Evolutionary conservation across 2,888 invertebrate genomes (phyloP), one percentile per base, ranked within the genome.

Genomic region (Drosophila dives): DNA sequence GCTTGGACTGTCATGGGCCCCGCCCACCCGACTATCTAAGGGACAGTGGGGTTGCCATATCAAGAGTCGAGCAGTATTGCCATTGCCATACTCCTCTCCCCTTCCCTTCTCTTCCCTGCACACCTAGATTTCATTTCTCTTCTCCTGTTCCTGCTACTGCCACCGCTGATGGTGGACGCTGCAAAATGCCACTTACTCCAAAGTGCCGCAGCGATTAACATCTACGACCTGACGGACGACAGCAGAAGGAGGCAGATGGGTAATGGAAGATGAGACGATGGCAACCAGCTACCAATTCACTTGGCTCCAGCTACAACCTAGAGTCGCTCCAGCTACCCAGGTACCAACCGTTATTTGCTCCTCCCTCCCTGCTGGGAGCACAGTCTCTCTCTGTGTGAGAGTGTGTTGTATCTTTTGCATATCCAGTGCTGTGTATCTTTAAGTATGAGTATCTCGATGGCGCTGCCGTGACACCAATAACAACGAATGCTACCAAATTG

Each of bases 181-280:
- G 81, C 79, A 77, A 86, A 84, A 87, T 83, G 84, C 80, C 88
- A 89, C 86, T 88, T 87, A 86, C 85, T 81, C 85, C 87, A 90
- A 90, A 85, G 89, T 87, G 83, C 81, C 82, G 83, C 87, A 89
- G 75, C 84, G 87, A 87, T 86, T 90, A 90, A 85, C 87, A 89
- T 89, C 89, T 88, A 88, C 88, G 85, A 87, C 86, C 86, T 79
- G 81, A 74, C 77, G 80, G 86, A 74, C 67, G 67, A 48, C 55
- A 56, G 77, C 32, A 59, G 26, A 20, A 17, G 12, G 17, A 55
- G 29, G 40, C 65, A 12, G 32, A 4, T n/a, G 50, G 48, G 70
- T 15, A 62, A 50, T 40, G 62, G 64, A 59, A 45, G 32, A 56
- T 64, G 71, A 72, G 72, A 42, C 63, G 66, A 63, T 60, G 72